Base-by-base conservation (phyloP, 1,140 invertebrate species). In the Neodiprion lecontei region DNA sequence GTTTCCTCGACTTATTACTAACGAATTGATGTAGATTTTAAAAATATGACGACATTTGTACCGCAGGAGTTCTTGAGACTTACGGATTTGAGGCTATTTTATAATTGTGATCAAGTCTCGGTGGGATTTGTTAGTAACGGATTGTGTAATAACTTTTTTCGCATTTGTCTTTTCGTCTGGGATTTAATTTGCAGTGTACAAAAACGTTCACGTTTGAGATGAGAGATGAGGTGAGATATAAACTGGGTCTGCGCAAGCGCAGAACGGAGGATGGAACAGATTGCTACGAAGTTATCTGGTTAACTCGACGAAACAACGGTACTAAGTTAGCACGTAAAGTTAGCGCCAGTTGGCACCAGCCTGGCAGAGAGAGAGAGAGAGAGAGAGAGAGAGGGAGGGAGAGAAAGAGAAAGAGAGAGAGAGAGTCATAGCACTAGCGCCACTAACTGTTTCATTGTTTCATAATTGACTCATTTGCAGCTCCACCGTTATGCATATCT, bases 361-460 rank as follows among this genome's bases (percentile, higher is more conserved):
- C 79, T 67, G 69, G 69, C 66, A 21, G 47, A 3, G 49, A 68
- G 28, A 14, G 68, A 70, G 53, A 61, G 50, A 48, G 5, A 48
- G 11, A 28, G 68, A 40, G 69, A 69, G 75, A 40, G 69, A 69
- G 75, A 68, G 28, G 11, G 68, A 70, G 53, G 50, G 50, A 48
- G 5, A 48, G 11, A 28, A 65, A 3, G 49, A 68, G 28, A 14
- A 53, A 70, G 53, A 61, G 50, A 48, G 5, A 48, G 4, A 28
- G 68, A 40, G 69, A 69, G 75, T 61, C 74, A 75, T 11, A 50
- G 68, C 23, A 71, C 70, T 61, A 49, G 79, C 53, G 75, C 70
- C 67, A 74, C 80, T 83, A 84, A 85, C 85, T 85, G 83, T 86
- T 85, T 86, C 85, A 86, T 86, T 86, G 85, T 86, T 86, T 86